Evolutionary conservation across 2,888 invertebrate genomes (phyloP), one percentile per base, ranked within the genome.

Genomic region (Craniophora ligustri): DNA sequence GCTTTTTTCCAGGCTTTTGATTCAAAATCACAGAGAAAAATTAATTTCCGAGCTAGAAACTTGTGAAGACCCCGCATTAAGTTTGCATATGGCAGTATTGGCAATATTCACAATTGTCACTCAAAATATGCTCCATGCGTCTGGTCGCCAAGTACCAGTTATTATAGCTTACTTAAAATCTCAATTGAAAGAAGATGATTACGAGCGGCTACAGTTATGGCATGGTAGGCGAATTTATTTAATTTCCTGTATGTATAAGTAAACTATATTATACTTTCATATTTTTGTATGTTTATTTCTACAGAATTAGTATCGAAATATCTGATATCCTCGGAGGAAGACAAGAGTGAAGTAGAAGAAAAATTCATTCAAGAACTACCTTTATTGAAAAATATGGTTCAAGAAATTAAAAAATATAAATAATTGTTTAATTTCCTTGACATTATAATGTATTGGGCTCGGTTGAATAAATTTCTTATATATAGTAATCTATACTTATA

Each of bases 121-220:
- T 0, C 97, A 97, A 74, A 95, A 94, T 71, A 97, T 98, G 93
- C 82, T 99, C 18, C 98, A 99, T 87, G 98, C 98, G 10, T 98
- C 99, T 18, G 99, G 99, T 0, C 96, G 98, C 84, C 98, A 98
- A 90, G 98, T 99, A 8, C 96, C 98, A 0, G 94, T 95, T 13
- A 95, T 99, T 67, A 93, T 99, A 36, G 82, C 94, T 0, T 97
- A 95, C 84, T 94, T 99, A 44, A 95, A 96, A 66, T 92, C 94
- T 15, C 95, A 95, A 71, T 86, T 99, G 41, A 95, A 94, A 57
- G 92, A 94, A 16, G 96, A 96, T 5, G 95, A 96, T 51, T 94
- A 94, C 79, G 84, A 93, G 1, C 88, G 94, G 49, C 92, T 99
- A 1, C 94, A 95, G 35, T 90, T 94, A 41, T 97, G 96, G 87